Evolutionary conservation across 2,888 invertebrate species (phyloP).

Genomic region (Smittia sp.): DNA sequence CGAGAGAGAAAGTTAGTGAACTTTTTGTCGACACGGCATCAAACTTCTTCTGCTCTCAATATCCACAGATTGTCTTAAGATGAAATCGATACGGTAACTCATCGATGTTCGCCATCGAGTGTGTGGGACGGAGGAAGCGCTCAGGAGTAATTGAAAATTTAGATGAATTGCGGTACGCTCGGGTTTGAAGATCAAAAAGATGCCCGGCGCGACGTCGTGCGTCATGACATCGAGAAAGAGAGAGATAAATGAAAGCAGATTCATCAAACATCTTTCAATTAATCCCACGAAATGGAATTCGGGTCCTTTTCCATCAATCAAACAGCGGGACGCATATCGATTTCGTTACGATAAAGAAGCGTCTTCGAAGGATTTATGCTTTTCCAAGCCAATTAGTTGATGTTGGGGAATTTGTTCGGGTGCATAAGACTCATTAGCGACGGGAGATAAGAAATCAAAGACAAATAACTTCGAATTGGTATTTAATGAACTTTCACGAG

Average conservation of each 20-base stretch:
- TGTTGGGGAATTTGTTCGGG: no score
- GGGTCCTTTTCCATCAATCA: background rate
- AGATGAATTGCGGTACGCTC: background rate
- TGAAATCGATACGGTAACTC: background rate
- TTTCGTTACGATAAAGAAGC: background rate
- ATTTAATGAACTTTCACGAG: background rate
- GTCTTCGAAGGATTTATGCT: background rate
- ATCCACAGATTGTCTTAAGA: background rate
- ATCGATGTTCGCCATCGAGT: background rate
- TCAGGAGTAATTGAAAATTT: background rate
- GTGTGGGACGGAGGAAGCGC: background rate
- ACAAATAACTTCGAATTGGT: background rate
- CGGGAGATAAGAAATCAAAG: no score
- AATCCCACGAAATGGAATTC: background rate
- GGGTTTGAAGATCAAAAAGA: no score
- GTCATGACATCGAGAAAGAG: no score
- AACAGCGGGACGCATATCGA: background rate
- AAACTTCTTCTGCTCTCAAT: no score
- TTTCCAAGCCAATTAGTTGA: background rate
- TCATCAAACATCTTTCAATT: constrained; percentile 3
- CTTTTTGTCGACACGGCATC: no score
- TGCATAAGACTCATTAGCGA: no score
- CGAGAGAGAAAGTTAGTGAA: no score
- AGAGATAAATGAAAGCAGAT: background rate
- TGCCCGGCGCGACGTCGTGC: background rate